These are phyloP conservation scores for Drosophila anomalata DNA, from an alignment of 2,888 invertebrate species.

Conservation along the genomic window DNA sequence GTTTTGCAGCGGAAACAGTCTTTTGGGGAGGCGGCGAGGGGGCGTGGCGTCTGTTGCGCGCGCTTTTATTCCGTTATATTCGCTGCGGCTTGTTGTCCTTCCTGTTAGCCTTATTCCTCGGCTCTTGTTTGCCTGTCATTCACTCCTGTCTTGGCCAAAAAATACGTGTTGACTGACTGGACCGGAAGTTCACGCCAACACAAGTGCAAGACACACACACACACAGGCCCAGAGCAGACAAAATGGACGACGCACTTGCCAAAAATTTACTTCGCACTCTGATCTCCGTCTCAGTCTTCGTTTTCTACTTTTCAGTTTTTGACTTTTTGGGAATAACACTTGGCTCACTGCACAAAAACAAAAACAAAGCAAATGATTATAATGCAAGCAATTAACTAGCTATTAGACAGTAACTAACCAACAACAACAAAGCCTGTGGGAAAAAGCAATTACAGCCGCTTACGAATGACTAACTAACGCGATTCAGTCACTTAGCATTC, in stretches of 20 bases:
- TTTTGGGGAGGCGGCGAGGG: not conserved
- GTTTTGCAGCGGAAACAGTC: not conserved
- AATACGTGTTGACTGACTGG: slow-evolving; percentile 48
- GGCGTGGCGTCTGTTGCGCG: slow-evolving; percentile 53
- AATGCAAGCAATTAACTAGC: slow-evolving; percentile 6
- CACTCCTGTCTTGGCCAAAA: slow-evolving; percentile 54
- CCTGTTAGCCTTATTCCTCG: slow-evolving; percentile 9
- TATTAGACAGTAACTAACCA: slow-evolving; percentile 5
- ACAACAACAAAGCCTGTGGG: slow-evolving; percentile 9
- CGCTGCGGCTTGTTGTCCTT: slow-evolving; percentile 21
- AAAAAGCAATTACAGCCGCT: slow-evolving; percentile 4
- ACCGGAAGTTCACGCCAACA: slow-evolving; percentile 34
- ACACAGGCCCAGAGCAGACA: slow-evolving; percentile 15
- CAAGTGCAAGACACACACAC: slow-evolving; percentile 14
- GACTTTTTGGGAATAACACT: slow-evolving; percentile 29
- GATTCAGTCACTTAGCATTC: slow-evolving; percentile 5
- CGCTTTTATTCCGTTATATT: slow-evolving; percentile 44
- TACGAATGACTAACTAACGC: not conserved
- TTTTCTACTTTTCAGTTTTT: slow-evolving; percentile 4
- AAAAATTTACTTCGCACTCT: not conserved
- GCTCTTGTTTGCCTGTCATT: slow-evolving; percentile 8
- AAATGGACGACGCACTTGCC: slow-evolving; percentile 36
- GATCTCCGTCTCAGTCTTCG: not conserved
- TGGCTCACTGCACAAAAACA: slow-evolving; percentile 34
- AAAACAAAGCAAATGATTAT: slow-evolving; percentile 37